Evolutionary conservation across 2,888 invertebrate species (phyloP).

Genomic region (Yponomeuta cagnagella): DNA sequence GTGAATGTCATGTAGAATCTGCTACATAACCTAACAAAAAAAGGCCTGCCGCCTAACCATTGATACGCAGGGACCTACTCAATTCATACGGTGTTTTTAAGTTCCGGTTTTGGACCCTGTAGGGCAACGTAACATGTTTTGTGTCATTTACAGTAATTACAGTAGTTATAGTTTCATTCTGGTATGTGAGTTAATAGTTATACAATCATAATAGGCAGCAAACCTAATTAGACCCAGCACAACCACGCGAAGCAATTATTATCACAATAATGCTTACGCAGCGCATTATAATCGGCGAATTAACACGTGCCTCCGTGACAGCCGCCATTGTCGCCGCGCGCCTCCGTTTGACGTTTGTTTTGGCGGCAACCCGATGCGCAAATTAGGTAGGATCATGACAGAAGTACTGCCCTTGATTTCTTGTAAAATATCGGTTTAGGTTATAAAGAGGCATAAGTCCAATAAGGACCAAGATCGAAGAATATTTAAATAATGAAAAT

Average conservation of each 20-base stretch:
- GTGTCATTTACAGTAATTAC: no score
- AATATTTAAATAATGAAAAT: no score
- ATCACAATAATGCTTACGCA: constrained; percentile 41
- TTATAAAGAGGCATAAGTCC: no score
- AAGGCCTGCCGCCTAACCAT: no score
- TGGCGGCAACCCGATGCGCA: constrained; percentile 54
- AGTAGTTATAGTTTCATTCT: neutral
- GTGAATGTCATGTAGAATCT: no score
- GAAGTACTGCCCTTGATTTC: neutral
- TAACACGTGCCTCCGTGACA: constrained; percentile 40
- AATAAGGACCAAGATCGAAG: no score
- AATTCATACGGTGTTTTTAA: no score
- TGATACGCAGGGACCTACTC: no score
- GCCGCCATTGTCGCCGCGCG: constrained; percentile 47
- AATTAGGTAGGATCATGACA: neutral
- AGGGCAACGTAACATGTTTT: no score
- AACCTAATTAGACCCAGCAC: neutral
- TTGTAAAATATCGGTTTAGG: neutral
- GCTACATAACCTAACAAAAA: no score
- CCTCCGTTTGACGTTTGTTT: constrained; percentile 59
- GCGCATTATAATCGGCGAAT: constrained; percentile 51
- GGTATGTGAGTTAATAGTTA: neutral
- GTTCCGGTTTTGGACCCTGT: no score
- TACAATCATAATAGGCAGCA: neutral
- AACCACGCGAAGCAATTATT: constrained; percentile 49